A percentile compares a stretch with the other conserved stretches of the same genome.
Conservation (phyloP, 2,113 vertebrate genomes). For the Pristiophorus japonicus region DNA sequence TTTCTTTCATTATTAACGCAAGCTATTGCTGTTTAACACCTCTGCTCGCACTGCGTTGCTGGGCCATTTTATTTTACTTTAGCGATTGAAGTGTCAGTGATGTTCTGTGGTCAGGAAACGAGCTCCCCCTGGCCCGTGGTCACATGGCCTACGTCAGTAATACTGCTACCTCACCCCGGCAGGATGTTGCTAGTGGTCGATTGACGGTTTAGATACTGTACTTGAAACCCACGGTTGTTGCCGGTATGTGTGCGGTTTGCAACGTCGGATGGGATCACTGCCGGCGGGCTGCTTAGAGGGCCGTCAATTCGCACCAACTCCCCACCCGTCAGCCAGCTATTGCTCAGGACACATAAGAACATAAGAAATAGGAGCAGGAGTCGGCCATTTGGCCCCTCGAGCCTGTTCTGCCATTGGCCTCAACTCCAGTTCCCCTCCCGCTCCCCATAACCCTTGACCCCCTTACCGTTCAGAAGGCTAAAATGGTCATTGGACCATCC, state of each 20-base stretch:
- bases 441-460: no score
- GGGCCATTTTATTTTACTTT: not conserved
- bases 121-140: not conserved
- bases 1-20: not conserved
- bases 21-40: not conserved
- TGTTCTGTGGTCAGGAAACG: not conserved
- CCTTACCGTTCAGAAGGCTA: no score
- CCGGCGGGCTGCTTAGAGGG: not conserved
- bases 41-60: not conserved
- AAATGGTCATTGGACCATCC: no score
- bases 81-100: not conserved
- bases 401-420: no score
- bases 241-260: not conserved
- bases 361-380: no score
- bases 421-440: no score
- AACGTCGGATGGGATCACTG: not conserved
- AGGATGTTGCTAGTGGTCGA: not conserved
- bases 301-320: not conserved
- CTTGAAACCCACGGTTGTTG: not conserved
- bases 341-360: not conserved
- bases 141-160: not conserved
- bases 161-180: not conserved
- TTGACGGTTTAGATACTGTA: constrained; percentile 6
- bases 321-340: not conserved
- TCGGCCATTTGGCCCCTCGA: not conserved